Conservation (phyloP, 2,113 vertebrate species). For the Syngnathus typhle region DNA sequence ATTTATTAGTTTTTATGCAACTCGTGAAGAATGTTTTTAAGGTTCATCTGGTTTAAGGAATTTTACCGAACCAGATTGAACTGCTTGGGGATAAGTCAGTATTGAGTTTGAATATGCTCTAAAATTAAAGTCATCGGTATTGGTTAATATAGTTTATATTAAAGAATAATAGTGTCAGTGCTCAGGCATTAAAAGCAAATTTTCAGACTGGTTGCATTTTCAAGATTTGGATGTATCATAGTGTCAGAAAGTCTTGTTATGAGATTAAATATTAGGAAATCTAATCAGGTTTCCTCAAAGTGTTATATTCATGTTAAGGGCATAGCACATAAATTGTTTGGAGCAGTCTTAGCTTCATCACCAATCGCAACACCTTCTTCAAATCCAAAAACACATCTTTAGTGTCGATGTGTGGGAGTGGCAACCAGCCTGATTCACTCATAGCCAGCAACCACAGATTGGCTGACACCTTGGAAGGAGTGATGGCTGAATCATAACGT, state of each 20-base stretch:
- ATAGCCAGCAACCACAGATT: slow-evolving; percentile 44
- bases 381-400: slow-evolving; percentile 51
- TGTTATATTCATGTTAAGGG: slow-evolving; percentile 32
- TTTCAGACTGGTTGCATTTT: background rate
- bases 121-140: background rate
- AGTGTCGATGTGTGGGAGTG: slow-evolving; percentile 44
- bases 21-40: background rate
- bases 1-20: background rate
- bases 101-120: background rate
- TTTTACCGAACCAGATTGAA: background rate
- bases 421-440: slow-evolving; percentile 46
- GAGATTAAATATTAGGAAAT: slow-evolving; percentile 16
- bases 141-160: background rate
- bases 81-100: background rate
- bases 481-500: slow-evolving; percentile 53
- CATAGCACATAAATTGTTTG: slow-evolving; percentile 20
- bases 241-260: background rate
- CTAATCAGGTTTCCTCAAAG: slow-evolving; percentile 17
- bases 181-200: background rate
- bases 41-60: background rate
- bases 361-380: slow-evolving; percentile 40
- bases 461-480: slow-evolving; percentile 44
- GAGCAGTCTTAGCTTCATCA: slow-evolving; percentile 9
- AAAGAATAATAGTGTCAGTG: background rate
- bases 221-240: background rate